A percentile compares a stretch with the other conserved stretches of the same genome.
Evolutionary conservation across 2,797 vertebrate genomes (phyloP).

Genomic region (Macropodus opercularis): DNA sequence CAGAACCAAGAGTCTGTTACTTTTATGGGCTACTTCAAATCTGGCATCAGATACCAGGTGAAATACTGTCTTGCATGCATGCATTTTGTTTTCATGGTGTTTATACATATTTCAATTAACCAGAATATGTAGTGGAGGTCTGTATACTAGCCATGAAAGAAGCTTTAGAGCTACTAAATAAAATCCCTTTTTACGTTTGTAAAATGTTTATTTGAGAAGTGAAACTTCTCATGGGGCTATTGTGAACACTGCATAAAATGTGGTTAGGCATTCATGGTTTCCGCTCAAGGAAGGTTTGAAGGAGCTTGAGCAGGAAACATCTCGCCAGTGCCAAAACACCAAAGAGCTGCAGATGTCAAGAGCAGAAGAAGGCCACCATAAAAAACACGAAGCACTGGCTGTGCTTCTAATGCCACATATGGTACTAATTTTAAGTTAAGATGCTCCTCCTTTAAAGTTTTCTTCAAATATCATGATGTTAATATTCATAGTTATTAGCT

Average conservation of each 20-base stretch:
- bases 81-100: not conserved
- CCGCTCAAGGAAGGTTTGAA: constrained; percentile 35
- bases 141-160: not conserved
- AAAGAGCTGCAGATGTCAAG: constrained; percentile 21
- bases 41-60: constrained; percentile 90
- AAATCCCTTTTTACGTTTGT: not conserved
- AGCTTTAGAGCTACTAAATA: not conserved
- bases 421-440: not conserved
- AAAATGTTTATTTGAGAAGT: not conserved
- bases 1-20: constrained; percentile 86
- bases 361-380: not conserved
- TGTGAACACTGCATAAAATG: constrained; percentile 8
- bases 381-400: constrained; percentile 11
- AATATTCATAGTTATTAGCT: not conserved
- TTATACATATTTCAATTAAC: not conserved
- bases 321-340: constrained; percentile 40
- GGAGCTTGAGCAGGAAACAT: constrained; percentile 18
- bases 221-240: constrained; percentile 9
- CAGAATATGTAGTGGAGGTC: not conserved
- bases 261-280: constrained; percentile 29
- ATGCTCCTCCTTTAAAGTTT: not conserved
- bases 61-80: constrained; percentile 11
- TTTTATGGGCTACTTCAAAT: constrained; percentile 90
- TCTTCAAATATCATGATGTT: not conserved
- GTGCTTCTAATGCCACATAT: not conserved